A percentile compares a stretch with the other conserved stretches of the same genome.
Conservation (phyloP, 2,797 vertebrate genomes). For the Muraenolepis orangiensis region DNA sequence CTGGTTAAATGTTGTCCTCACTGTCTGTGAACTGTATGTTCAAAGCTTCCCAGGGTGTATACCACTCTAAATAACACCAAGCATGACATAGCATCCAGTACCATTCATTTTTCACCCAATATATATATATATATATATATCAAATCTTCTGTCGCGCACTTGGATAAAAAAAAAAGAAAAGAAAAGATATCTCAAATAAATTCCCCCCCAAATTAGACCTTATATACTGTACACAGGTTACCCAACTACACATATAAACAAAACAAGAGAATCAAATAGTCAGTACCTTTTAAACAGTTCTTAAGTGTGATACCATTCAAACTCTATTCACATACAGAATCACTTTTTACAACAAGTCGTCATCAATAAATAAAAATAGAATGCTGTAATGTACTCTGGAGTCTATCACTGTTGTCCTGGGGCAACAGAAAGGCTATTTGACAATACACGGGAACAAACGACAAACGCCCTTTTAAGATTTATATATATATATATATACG, state of each 20-base stretch:
- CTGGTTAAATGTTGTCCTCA: background rate
- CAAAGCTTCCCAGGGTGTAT: slow-evolving; percentile 50
- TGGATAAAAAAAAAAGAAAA: slow-evolving; percentile 83
- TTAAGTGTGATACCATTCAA: slow-evolving; percentile 74
- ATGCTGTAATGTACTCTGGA: slow-evolving; percentile 75
- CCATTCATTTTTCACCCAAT: slow-evolving; percentile 68
- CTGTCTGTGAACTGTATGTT: slow-evolving; percentile 22
- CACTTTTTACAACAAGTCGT: slow-evolving; percentile 77
- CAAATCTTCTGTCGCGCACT: slow-evolving; percentile 75
- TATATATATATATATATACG: slow-evolving; percentile 46
- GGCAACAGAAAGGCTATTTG: slow-evolving; percentile 76
- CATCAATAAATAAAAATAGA: slow-evolving; percentile 85
- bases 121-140: slow-evolving; percentile 49
- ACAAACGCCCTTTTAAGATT: slow-evolving; percentile 78
- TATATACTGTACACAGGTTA: slow-evolving; percentile 81
- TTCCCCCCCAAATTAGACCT: slow-evolving; percentile 77
- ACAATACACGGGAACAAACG: slow-evolving; percentile 80
- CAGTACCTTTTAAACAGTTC: slow-evolving; percentile 73
- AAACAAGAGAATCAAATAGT: slow-evolving; percentile 72
- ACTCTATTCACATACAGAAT: slow-evolving; percentile 80
- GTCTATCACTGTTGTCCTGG: slow-evolving; percentile 72
- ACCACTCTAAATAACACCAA: slow-evolving; percentile 72
- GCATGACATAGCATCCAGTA: slow-evolving; percentile 72
- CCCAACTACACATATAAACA: slow-evolving; percentile 82
- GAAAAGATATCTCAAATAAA: slow-evolving; percentile 83